Evolutionary conservation across 2,113 vertebrate species (phyloP), one percentile per base, ranked within the genome.

Genomic region (Oryzias curvinotus): DNA sequence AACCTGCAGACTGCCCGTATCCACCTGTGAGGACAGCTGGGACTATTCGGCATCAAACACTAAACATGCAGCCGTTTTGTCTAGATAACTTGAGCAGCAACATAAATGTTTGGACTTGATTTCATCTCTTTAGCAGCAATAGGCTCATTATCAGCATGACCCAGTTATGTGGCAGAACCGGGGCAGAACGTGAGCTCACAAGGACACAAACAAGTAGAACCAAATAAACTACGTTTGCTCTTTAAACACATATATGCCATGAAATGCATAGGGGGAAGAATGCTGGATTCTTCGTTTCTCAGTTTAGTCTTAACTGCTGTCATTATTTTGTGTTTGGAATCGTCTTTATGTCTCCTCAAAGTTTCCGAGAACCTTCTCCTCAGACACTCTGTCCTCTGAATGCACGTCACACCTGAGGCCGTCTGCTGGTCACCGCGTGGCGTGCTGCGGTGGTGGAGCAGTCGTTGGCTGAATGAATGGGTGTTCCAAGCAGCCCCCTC

Each of bases 401-500:
- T 8, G 30, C 30, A 36, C 30, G 3, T 36, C 36, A 8, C 36
- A 36, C 36, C 36, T 36, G 36, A 36, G 2, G 3, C 36, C 10
- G 10, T 12, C 42, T 68, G 51, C 79, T 61, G 65, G 69, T 77
- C 48, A 14, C 42, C 36, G 21, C 42, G 59, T 26, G 41, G 50
- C 36, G 21, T 51, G 36, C 55, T 64, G 57, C 48, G 30, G 54
- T 74, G 82, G 72, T 14, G 23, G 64, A 81, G 61, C 59, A 75
- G 84, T 82, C 86, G 71, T 69, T 88, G 87, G 82, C 80, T 60
- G 59, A 81, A 65, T 61, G 70, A 64, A 81, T 61, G 62, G 75
- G 85, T 72, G 72, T 80, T 84, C 68, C 60, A 71, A 60, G 54
- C 65, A 77, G 73, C 45, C 71, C 44, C 14, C 53, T 16, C 60